Base-by-base conservation (phyloP, 2,888 invertebrate genomes). In the Desoria tigrina region DNA sequence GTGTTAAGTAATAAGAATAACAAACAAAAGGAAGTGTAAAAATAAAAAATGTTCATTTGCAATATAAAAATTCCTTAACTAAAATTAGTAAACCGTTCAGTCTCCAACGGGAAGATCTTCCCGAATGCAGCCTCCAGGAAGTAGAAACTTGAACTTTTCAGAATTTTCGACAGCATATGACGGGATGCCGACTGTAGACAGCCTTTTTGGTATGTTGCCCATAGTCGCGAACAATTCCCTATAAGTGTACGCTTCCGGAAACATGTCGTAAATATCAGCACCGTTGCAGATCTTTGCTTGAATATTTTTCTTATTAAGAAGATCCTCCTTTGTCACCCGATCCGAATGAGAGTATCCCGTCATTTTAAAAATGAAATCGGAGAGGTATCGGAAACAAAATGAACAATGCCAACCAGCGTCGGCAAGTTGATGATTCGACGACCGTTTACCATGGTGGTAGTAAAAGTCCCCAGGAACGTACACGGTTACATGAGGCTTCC, bases 351-450 rank as follows among this genome's bases (percentile, higher is more conserved):
- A 71, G 53, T 68, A 71, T 1, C 69, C 56, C 1, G 59, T 64
- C 68, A 71, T 71, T 37, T 71, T 71, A 54, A 71, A 71, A 0
- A 68, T 32, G 62, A 71, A 71, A 2, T 71, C 61, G 4, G 63
- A 58, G 14, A 71, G 42, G n/a, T 63, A n/a, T 14, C 68, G 50
- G 39, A 71, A 71, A 27, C 71, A 71, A 42, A 71, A 71, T 3
- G 68, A 68, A 54, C 71, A 71, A 32, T 71, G 71, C 71, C 71
- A 71, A 14, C 71, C 71, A 1, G 68, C 45, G 39, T 71, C 65
- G 2, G 65, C 65, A 7, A 71, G 54, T 1, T 27, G 23, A 21
- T 67, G 53, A 14, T 49, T 45, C 4, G 67, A 65, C 18, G 26
- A 32, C 9, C 16, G 3, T 28, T 50, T 53, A 3, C 61, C 58